Evolutionary conservation across 2,888 invertebrate genomes (phyloP), one percentile per base, ranked within the genome.

Genomic region (Pilophorus perplexus): DNA sequence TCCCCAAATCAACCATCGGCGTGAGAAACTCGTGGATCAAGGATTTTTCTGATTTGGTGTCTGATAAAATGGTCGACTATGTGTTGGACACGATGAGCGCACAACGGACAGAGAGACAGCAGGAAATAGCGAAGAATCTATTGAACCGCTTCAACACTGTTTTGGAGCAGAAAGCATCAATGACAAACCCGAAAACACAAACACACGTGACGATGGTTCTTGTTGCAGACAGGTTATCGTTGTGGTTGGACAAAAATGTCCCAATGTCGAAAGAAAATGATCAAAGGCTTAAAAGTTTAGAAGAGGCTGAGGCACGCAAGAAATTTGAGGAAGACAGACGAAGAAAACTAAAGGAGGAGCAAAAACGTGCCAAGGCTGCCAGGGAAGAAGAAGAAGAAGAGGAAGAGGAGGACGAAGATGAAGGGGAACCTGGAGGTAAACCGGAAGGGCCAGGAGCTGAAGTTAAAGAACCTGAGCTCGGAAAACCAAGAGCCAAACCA

Each of bases 21-120:
- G 46, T 68, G 0, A 62, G 69, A 46, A 60, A 67, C 27, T 54
- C 64, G 14, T 72, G 72, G 72, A 37, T 72, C 5, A 70, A 68
- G 64, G 62, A 70, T 37, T 71, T 71, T 44, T 66, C 68, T 12
- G 52, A 67, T 23, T 40, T 69, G 40, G 44, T 71, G 14, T 46
- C 68, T n/a, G 64, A 37, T 28, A 72, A 71, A 64, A 66, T 71
- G 2, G 64, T 67, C 28, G 68, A 67, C 23, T 72, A 72, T 46
- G 62, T 71, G 12, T 65, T 69, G n/a, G 66, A 52, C 12, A 65
- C 71, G 48, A 23, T 71, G 42, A 62, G 69, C 18, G 57, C 60
- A 4, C 57, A 50, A 8, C 54, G 71, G 25, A 68, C 66, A 2
- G 60, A 68, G 18, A 62, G 69, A 33, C 67, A 67, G 25, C 59